Base-by-base conservation (phyloP, 1,140 invertebrate genomes). In the Lasioglossum albipes region DNA sequence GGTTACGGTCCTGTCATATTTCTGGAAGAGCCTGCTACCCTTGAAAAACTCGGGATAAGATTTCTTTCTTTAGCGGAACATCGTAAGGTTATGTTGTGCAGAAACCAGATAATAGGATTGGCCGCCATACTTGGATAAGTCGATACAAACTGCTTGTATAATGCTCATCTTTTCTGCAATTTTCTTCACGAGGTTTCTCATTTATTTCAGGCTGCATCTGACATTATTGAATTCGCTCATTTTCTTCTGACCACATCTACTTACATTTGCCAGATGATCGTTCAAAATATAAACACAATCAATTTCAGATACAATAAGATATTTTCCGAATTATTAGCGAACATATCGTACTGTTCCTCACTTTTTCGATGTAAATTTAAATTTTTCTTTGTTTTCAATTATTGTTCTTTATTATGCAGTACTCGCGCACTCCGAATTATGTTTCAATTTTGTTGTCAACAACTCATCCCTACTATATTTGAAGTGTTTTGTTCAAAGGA, bases 1-100 rank as follows among this genome's bases (percentile, higher is more conserved):
- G 76, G 72, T 85, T 64, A 75, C 72, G 80, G 64, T 36, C 16
- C 64, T 57, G 75, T 67, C 83, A 86, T 86, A 71, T 20, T 81
- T 76, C 18, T 27, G 57, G 61, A 67, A 49, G 20, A 61, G 16
- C 52, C 54, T 64, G 59, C 36, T 77, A 68, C 70, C 52, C 42
- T 18, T 16, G 65, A 16, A 54, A 27, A 27, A 65, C 16, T 49
- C 45, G 54, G 62, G 62, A 69, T 45, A n/a, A 52, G 0, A 45
- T 73, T 45, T 65, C 18, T 61, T 52, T 66, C 59, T 57, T 78
- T 49, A 54, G 69, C 49, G 16, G 45, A n/a, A 42, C 49, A 66
- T 42, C 7, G n/a, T 20, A 36, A 78, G 79, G 84, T 86, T 85
- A 85, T 70, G 66, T 81, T 45, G n/a, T 45, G 13, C 13, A 67